These are phyloP conservation scores for Esperia sulphurella DNA, from an alignment of 2,888 invertebrate genomes.

Conservation along the genomic window DNA sequence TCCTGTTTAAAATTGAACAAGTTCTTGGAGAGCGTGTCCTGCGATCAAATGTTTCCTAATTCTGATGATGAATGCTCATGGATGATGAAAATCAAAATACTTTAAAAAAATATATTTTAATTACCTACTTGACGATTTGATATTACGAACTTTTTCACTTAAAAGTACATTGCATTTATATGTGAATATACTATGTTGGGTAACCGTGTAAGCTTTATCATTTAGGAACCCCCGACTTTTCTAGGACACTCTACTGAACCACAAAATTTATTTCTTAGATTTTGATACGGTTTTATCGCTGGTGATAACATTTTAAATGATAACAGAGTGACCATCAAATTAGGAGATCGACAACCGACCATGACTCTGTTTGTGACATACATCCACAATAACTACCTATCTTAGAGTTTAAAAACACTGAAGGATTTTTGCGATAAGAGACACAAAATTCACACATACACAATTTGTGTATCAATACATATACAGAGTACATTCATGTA, in stretches of 20 bases:
- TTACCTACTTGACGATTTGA: no score
- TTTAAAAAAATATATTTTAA: no score
- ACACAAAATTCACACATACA: conserved; percentile 42
- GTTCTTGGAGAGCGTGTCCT: conserved; percentile 66
- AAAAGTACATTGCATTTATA: no score
- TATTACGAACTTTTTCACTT: no score
- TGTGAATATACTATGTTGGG: no score
- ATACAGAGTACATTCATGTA: conserved; percentile 10
- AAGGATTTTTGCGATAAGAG: conserved; percentile 68
- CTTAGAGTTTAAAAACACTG: conserved; percentile 44
- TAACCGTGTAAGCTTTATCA: no score
- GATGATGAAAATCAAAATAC: no score
- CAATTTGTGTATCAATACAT: neutral
- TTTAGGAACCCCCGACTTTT: neutral
- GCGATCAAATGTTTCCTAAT: conserved; percentile 27
- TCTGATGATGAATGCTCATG: neutral
- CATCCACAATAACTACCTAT: conserved; percentile 31
- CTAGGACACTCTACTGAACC: neutral
- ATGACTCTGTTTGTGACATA: conserved; percentile 65
- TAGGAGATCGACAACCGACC: conserved; percentile 75
- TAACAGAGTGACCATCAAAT: conserved; percentile 66
- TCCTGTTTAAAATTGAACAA: conserved; percentile 73
- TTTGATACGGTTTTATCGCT: conserved; percentile 28
- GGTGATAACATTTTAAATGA: conserved; percentile 43
- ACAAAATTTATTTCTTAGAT: neutral